Conservation (phyloP, 2,888 invertebrate genomes). For the Drosophila melanocephala region DNA sequence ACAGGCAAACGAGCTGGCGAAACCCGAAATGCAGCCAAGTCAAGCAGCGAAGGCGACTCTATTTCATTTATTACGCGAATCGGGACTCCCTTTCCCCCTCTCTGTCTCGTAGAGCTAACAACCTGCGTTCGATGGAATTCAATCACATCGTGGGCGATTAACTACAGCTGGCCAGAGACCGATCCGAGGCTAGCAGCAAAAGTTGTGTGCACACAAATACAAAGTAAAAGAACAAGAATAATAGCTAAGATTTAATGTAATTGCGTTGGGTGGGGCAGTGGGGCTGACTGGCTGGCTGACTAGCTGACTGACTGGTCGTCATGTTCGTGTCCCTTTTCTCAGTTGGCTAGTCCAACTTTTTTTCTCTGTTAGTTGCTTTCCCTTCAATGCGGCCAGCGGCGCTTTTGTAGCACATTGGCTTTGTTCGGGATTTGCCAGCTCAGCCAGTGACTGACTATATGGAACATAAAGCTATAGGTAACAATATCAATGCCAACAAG, state of each 20-base stretch:
- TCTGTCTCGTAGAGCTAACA: conserved; percentile 37
- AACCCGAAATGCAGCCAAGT: conserved; percentile 55
- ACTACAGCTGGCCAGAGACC: conserved; percentile 63
- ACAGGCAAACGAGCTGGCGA: conserved; percentile 38
- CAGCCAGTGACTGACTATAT: conserved; percentile 42
- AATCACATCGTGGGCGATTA: conserved; percentile 82
- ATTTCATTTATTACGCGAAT: conserved; percentile 73
- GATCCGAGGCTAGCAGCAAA: conserved; percentile 53
- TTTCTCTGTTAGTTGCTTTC: conserved; percentile 42
- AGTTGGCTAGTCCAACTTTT: conserved; percentile 66
- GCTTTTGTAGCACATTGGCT: conserved; percentile 71
- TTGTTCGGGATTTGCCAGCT: conserved; percentile 74
- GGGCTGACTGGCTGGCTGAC: conserved; percentile 1
- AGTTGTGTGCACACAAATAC: conserved; percentile 63
- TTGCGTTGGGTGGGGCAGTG: conserved; percentile 61
- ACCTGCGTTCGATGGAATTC: conserved; percentile 80
- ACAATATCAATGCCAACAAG: conserved; percentile 61
- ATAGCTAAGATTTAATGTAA: conserved; percentile 80
- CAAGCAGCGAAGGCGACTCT: conserved; percentile 55
- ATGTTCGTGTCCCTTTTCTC: conserved; percentile 71
- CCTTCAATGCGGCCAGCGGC: conserved; percentile 61
- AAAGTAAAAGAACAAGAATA: conserved; percentile 80
- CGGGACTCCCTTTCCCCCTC: conserved; percentile 16
- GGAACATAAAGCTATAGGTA: conserved; percentile 53
- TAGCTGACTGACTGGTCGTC: conserved; percentile 35